Conservation (phyloP, 2,888 invertebrate genomes). For the Aphidoletes aphidimyza region DNA sequence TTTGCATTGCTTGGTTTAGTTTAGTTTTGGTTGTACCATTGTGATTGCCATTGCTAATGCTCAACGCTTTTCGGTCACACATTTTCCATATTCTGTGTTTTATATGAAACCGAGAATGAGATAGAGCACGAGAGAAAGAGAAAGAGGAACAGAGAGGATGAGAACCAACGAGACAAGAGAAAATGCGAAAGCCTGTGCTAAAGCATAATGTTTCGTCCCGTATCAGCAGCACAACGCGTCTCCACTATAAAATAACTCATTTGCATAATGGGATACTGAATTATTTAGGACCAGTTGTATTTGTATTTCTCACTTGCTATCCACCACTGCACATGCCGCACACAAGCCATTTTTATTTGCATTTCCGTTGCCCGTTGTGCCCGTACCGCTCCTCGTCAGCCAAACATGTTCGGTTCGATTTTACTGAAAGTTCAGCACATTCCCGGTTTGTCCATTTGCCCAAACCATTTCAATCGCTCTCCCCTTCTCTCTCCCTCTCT, state of each 20-base stretch:
- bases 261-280: conserved; percentile 51
- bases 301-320: conserved; percentile 47
- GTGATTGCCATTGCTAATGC: conserved; percentile 21
- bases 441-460: too few relatives aligned
- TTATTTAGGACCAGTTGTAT: conserved; percentile 51
- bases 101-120: too few relatives aligned
- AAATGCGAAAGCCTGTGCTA: background rate
- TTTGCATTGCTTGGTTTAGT: too few relatives aligned
- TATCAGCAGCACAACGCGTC: conserved; percentile 30
- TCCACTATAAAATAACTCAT: conserved; percentile 51
- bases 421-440: too few relatives aligned
- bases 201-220: background rate
- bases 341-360: conserved; percentile 43
- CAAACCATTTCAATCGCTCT: background rate
- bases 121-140: too few relatives aligned
- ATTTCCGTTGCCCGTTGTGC: conserved; percentile 11
- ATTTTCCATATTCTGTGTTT: conserved; percentile 14
- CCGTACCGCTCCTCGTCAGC: too few relatives aligned
- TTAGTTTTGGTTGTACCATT: too few relatives aligned
- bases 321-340: background rate
- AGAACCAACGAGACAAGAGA: background rate
- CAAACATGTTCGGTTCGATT: too few relatives aligned
- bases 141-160: background rate
- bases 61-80: conserved; percentile 20
- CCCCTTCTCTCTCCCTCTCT: background rate